phyloP scores from a whole-genome alignment of 2,888 invertebrate genomes.

The Hyppa rectilinea region DNA sequence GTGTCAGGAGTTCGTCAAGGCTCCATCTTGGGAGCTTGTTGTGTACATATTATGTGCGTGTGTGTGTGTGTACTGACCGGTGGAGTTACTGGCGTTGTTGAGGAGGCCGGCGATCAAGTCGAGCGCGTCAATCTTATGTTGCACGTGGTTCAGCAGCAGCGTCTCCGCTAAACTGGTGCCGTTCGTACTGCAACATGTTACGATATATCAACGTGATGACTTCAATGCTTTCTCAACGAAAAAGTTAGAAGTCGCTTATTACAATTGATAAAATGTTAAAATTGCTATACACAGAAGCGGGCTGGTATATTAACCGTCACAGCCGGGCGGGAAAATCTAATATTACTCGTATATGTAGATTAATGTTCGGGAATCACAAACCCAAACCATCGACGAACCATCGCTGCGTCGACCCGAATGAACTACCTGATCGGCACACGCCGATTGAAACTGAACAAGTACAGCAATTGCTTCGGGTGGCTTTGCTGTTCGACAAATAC shows the following conservation, averaged over 20 bases:
- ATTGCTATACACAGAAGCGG: too few species aligned
- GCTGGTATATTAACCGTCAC: too few species aligned
- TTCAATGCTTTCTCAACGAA: background rate
- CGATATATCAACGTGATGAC: background rate
- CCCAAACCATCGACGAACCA: too few species aligned
- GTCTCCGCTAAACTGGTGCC: constrained; percentile 39
- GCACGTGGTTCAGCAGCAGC: constrained; percentile 58
- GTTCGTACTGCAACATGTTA: constrained; percentile 22
- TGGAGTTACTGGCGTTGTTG: constrained; percentile 36
- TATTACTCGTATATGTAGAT: too few species aligned
- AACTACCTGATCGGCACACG: too few species aligned
- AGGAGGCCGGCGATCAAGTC: constrained; percentile 43
- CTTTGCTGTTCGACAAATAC: too few species aligned
- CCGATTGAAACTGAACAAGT: too few species aligned
- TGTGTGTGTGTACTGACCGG: constrained; percentile 3
- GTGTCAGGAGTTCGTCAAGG: background rate
- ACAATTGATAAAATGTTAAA: background rate
- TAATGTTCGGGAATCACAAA: too few species aligned
- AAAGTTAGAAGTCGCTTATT: background rate
- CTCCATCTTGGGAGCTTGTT: background rate
- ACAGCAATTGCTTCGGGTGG: too few species aligned
- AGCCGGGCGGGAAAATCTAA: too few species aligned
- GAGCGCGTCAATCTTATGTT: constrained; percentile 55
- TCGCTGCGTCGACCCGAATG: too few species aligned
- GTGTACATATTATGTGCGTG: background rate